phyloP scores from a whole-genome alignment of 2,888 invertebrate genomes.

The Geophilus truncorum region DNA sequence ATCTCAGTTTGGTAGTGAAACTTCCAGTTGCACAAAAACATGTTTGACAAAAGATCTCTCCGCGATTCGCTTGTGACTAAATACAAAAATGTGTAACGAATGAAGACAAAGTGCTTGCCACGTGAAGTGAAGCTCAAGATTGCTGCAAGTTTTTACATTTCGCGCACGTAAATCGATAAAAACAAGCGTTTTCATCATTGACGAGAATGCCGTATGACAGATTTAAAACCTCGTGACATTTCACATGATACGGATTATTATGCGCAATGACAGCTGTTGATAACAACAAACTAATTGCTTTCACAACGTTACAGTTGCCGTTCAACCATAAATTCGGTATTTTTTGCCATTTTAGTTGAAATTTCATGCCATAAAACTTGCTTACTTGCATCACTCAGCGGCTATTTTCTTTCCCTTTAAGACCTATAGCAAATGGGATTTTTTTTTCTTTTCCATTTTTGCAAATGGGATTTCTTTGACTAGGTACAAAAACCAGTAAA shows the following conservation, averaged over 20 bases:
- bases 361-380: neutral
- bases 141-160: neutral
- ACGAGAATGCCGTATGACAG: neutral
- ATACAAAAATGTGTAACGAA: neutral
- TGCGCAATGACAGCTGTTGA: neutral
- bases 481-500: neutral
- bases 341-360: neutral
- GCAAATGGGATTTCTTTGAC: neutral
- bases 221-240: neutral
- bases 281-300: neutral
- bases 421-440: neutral
- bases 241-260: neutral
- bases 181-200: neutral
- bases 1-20: too few species aligned
- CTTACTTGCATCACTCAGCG: neutral
- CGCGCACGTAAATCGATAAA: neutral
- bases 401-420: neutral
- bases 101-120: neutral
- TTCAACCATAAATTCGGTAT: neutral
- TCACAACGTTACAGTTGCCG: too few species aligned
- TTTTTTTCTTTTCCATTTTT: neutral
- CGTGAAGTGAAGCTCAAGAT: neutral
- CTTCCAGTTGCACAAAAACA: too few species aligned
- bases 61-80: too few species aligned
- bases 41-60: too few species aligned